Base-by-base conservation (phyloP, 2,113 vertebrate species). In the Oryzias melastigma region DNA sequence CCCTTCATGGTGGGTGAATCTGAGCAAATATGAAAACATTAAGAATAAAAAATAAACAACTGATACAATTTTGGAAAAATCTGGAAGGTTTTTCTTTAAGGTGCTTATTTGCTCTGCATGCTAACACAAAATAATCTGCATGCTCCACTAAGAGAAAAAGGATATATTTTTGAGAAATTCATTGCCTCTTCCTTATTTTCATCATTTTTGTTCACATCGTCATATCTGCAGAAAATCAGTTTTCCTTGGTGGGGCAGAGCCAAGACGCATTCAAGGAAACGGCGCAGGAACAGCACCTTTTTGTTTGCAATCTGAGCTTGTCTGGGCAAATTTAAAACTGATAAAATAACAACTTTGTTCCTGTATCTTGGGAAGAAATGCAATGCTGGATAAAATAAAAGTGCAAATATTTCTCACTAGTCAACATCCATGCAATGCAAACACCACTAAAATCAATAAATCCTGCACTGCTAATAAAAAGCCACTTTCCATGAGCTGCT, bases 361-460 rank as follows among this genome's bases (percentile, higher is more conserved):
- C 52, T 19, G 22, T 71, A 54, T 69, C 56, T 47, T 22, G 41
- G 54, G 40, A 68, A 63, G 59, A 49, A 49, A 73, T 59, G 47
- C 54, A 55, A 5, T 60, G 15, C 60, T 62, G 41, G 48, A 65
- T 45, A 52, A 65, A 66, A 77, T 65, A 46, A 63, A 62, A 61
- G 49, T 27, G 61, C 49, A 60, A 45, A 18, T n/a, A 57, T 66
- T 35, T 25, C 3, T 49, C 14, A 35, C 24, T 44, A 65, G 51
- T 46, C 27, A 52, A 60, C 45, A 59, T 14, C 40, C 49, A 29
- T 35, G 64, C 42, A 77, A 77, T 68, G 63, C 60, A 68, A 77
- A 76, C 69, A 56, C 52, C 46, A 19, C 67, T 61, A 41, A 73
- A 65, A 81, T 86, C 77, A 72, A 85, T 82, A 73, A 15, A 67